A percentile compares a stretch with the other conserved stretches of the same genome.
Evolutionary conservation across 2,888 invertebrate genomes (phyloP).

Genomic region (Philhelius pedissequus): DNA sequence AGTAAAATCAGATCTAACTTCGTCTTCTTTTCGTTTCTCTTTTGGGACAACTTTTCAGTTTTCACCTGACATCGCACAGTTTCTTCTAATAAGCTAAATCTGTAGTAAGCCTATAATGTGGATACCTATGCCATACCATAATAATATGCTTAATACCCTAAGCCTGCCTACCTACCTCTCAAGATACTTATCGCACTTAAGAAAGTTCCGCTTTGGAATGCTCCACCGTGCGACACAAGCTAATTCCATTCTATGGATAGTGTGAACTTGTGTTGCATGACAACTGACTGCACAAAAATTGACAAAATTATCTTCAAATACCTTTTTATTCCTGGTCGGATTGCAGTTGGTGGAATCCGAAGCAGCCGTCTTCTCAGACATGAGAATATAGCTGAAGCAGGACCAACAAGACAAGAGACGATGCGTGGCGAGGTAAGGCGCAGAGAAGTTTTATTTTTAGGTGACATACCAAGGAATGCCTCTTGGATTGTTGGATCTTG

Average conservation of each 20-base stretch:
- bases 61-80: background rate
- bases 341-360: conserved; percentile 27
- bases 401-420: background rate
- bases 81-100: conserved; percentile 40
- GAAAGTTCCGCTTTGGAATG: conserved; percentile 57
- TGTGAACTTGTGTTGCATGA: conserved; percentile 66
- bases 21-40: background rate
- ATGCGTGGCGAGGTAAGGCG: background rate
- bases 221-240: conserved; percentile 56
- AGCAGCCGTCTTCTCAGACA: conserved; percentile 19
- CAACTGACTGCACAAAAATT: conserved; percentile 66
- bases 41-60: background rate
- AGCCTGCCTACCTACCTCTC: conserved; percentile 33
- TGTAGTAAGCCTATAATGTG: conserved; percentile 27
- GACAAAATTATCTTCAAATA: conserved; percentile 66
- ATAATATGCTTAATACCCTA: conserved; percentile 29
- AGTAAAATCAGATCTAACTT: background rate
- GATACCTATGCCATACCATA: conserved; percentile 40
- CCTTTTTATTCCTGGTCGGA: background rate
- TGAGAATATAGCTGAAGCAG: conserved; percentile 24
- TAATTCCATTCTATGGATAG: conserved; percentile 64
- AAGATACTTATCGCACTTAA: conserved; percentile 58
- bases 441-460: conserved; percentile 60
- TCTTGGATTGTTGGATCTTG: background rate
- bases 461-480: conserved; percentile 68